A percentile compares a stretch with the other conserved stretches of the same genome.
phyloP scores from a whole-genome alignment of 2,797 vertebrate genomes.

The Meda fulgida region DNA sequence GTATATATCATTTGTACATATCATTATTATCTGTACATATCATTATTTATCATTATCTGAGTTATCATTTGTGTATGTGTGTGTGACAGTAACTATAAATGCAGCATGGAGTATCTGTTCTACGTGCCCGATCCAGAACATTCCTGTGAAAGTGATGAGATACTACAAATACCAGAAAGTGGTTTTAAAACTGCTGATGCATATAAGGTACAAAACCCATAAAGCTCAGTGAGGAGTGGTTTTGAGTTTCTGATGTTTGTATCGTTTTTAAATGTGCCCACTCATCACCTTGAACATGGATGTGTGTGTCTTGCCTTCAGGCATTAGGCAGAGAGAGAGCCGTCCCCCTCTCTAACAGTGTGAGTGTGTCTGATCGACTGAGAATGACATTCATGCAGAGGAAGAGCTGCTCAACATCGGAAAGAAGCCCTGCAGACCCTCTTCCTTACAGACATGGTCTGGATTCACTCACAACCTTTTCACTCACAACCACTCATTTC shows the following conservation, averaged over 20 bases:
- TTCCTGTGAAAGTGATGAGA: conserved; percentile 74
- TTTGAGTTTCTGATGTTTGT: not conserved
- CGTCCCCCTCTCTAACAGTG: conserved; percentile 80
- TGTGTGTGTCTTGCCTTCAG: conserved; percentile 66
- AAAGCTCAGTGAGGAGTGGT: not conserved
- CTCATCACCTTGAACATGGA: conserved; percentile 13
- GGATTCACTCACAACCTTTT: conserved; percentile 47
- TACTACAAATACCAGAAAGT: conserved; percentile 79
- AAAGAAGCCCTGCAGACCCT: conserved; percentile 49
- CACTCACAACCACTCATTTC: not conserved
- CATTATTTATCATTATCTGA: too few relatives aligned
- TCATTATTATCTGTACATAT: too few relatives aligned
- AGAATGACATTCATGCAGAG: conserved; percentile 74
- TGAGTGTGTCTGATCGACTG: conserved; percentile 77
- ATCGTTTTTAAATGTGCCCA: not conserved
- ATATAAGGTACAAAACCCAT: conserved; percentile 68
- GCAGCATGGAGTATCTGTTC: conserved; percentile 84
- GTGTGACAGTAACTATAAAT: conserved; percentile 76
- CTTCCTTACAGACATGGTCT: conserved; percentile 76
- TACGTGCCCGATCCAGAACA: conserved; percentile 77
- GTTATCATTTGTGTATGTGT: not conserved
- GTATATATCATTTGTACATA: not conserved
- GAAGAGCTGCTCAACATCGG: conserved; percentile 35
- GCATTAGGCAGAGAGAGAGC: conserved; percentile 66
- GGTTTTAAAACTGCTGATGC: conserved; percentile 79